Evolutionary conservation across 2,797 vertebrate species (phyloP).

Genomic region (Gouania willdenowi): DNA sequence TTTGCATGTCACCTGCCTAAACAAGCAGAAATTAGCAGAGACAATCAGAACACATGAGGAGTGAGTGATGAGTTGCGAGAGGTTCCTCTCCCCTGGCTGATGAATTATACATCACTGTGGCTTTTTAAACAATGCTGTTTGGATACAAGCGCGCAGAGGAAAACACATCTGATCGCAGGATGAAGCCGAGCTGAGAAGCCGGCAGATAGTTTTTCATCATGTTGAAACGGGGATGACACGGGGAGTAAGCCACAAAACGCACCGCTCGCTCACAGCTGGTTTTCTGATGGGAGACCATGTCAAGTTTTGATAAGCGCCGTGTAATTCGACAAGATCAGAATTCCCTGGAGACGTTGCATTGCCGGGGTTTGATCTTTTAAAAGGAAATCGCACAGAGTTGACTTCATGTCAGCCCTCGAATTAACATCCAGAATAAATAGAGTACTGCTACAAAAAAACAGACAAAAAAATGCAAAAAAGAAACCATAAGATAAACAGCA

Average conservation of each 20-base stretch:
- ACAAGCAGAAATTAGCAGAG: conserved; percentile 63
- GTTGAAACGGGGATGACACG: conserved; percentile 29
- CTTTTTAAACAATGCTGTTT: conserved; percentile 36
- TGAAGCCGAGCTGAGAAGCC: conserved; percentile 36
- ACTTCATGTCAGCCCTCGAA: neutral
- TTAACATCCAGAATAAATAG: too few relatives aligned
- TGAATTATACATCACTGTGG: conserved; percentile 54
- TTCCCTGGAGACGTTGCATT: conserved; percentile 9
- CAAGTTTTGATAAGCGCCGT: conserved; percentile 1
- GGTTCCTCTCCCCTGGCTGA: conserved; percentile 55
- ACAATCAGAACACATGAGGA: conserved; percentile 59
- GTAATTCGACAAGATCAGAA: conserved; percentile 6
- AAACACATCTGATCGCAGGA: conserved; percentile 21
- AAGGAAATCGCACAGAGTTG: conserved; percentile 1
- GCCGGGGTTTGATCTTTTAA: conserved; percentile 6
- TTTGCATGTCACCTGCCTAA: conserved; percentile 68
- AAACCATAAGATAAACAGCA: too few relatives aligned
- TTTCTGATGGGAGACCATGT: neutral
- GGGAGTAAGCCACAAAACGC: conserved; percentile 15
- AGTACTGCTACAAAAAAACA: too few relatives aligned
- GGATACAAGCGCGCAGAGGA: conserved; percentile 4
- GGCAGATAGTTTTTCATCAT: conserved; percentile 42
- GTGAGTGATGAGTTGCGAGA: conserved; percentile 57
- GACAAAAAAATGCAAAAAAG: too few relatives aligned
- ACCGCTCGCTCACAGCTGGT: neutral